Conservation (phyloP, 2,797 vertebrate genomes). For the Labeo calbasu region DNA sequence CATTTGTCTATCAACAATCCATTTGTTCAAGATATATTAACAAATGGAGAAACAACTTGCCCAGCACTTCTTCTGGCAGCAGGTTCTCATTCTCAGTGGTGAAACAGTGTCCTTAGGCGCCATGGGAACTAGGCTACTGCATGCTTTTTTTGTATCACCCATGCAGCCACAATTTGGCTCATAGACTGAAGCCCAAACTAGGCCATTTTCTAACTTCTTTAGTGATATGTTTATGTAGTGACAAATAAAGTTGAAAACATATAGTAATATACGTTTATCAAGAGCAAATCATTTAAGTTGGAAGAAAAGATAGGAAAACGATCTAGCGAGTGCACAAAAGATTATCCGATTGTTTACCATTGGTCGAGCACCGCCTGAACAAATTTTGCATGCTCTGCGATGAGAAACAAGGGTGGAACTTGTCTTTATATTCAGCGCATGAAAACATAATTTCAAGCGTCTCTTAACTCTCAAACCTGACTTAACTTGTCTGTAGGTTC, state of each 20-base stretch:
- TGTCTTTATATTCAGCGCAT: neutral
- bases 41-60: constrained; percentile 46
- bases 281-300: neutral
- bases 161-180: constrained; percentile 50
- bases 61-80: constrained; percentile 48
- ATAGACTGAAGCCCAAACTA: constrained; percentile 26
- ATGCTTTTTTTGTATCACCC: constrained; percentile 51
- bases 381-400: neutral
- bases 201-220: constrained; percentile 33
- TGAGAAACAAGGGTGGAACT: constrained; percentile 10
- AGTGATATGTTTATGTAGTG: neutral
- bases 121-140: constrained; percentile 56
- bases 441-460: constrained; percentile 37
- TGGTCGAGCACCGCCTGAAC: neutral
- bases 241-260: neutral
- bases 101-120: constrained; percentile 51
- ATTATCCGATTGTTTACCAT: neutral
- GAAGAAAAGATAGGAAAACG: neutral
- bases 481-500: constrained; percentile 51
- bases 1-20: constrained; percentile 52
- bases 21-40: constrained; percentile 43
- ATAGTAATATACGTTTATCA: neutral
- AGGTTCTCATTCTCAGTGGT: constrained; percentile 38
- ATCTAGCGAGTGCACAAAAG: neutral
- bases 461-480: constrained; percentile 49